Base-by-base conservation (phyloP, 1,140 invertebrate species). In the Drosophila parabipectinata region DNA sequence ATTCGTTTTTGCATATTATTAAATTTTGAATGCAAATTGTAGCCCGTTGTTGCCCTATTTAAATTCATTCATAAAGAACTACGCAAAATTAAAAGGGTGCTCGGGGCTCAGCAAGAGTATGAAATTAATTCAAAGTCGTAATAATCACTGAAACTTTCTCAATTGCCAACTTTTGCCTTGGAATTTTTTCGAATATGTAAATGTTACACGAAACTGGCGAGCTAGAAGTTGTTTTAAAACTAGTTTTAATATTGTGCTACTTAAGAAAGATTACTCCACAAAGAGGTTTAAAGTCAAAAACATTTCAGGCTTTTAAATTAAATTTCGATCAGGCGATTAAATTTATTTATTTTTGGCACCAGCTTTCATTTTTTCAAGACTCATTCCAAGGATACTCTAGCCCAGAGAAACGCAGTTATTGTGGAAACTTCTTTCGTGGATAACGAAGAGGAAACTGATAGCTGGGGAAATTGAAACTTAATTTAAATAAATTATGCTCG, bases 401-500 rank as follows among this genome's bases (percentile, higher is more conserved):
- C 7, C 44, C 18, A 18, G 3, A 2, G 18, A 18, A 14, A 7
- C 37, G 18, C n/a, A 15, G 39, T 71, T 39, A 56, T 48, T 18
- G 34, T 57, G 39, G 9, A 30, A 59, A 15, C 30, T 37, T 50
- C 34, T 44, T 41, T 50, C n/a, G 26, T 12, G 15, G 4, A 10
- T 32, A 18, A 21, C 44, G 14, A 37, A 14, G 5, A 1, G n/a
- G 26, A 34, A 18, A 50, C 39, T 15, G 15, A 50, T 34, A 10
- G 14, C 15, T 14, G 24, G 37, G 41, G 44, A 72, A 64, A 66
- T 53, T 51, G 47, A 53, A 81, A 53, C 30, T 60, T 77, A 58
- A 79, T 78, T 75, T 71, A 76, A 79, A 79, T 55, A 69, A 79
- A 79, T 79, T 79, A 76, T 83, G 78, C 67, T 66, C 79, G 75